Base-by-base conservation (phyloP, 2,113 vertebrate species). In the Mixornis gularis region DNA sequence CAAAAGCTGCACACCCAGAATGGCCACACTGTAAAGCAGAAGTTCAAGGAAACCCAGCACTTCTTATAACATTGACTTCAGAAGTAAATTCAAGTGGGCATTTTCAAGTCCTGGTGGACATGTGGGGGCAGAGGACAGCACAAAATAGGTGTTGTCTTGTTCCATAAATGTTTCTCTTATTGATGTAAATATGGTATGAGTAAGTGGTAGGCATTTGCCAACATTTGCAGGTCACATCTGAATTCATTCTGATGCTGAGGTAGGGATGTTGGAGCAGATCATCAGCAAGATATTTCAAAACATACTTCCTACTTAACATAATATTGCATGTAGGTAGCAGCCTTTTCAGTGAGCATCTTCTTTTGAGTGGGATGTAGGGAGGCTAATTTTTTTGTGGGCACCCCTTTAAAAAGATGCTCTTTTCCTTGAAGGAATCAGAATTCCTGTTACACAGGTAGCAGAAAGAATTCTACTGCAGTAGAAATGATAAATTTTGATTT, bases 41-140 rank as follows among this genome's bases (percentile, higher is more conserved):
- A 84, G 21, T 40, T 84, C 27, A 15, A 13, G 55, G 44, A 80
- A 69, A 73, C 6, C 9, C 17, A 59, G 17, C 21, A 13, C 25
- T 64, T 68, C 24, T 79, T 55, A 59, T 32, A 41, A 48, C 30
- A 7, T 40, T 80, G 77, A 8, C 30, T 84, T 80, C 6, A 27
- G 19, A 65, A 58, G 8, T 29, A 26, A 55, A 29, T 52, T 64
- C 26, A 56, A 43, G 26, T 18, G 20, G 20, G 4, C 6, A 3
- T 46, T 72, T 90, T 68, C 4, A 64, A 46, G 63, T 38, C 49
- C 20, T 20, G 44, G 16, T 38, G 22, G 15, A 26, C 5, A 3
- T 0, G 1, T 1, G 0, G 14, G 13, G 20, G 8, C 0, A 5
- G 41, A 36, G 14, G 21, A 17, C 13, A 48, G 18, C 18, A 59